Base-by-base conservation (phyloP, 1,140 invertebrate species). In the Polyergus mexicanus region DNA sequence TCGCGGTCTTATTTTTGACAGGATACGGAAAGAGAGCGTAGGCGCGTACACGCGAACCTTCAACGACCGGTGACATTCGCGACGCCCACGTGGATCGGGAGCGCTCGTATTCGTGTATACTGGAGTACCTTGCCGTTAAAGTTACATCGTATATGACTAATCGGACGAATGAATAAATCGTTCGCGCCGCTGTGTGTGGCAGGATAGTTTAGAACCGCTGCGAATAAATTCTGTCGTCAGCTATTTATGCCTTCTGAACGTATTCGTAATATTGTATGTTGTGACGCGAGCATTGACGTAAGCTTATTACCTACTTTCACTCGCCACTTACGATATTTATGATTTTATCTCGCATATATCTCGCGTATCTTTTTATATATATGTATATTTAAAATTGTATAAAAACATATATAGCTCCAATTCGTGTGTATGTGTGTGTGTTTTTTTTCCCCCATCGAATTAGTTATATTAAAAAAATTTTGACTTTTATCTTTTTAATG, bases 11-110 rank as follows among this genome's bases (percentile, higher is more conserved):
- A 83, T 88, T 84, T 87, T 62, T 41, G 65, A 78, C 41, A 41
- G 58, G 51, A 60, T 22, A 41, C 60, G 38, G 44, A 83, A 58
- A 28, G 25, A 28, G 25, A 47, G 13, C 69, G 76, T 86, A 47
- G 84, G 60, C 66, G 38, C 11, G 51, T 58, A 35, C 19, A 47
- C 41, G 10, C 13, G 44, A 78, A 58, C 16, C 35, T 5, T 16
- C 44, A 58, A 32, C 22, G 58, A 85, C 65, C 35, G 38, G 25
- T 47, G 54, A 54, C 76, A 86, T 32, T 84, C 47, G 72, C 44
- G 28, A 60, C 38, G 74, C 58, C 74, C 51, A 87, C 86, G 86
- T 85, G 66, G 66, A 85, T 85, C 86, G 63, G 65, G 13, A 28
- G 63, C 32, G 54, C 44, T 35, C 51, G 35, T 71, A 83, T 69